Percentiles rank a stretch among this genome's conserved stretches.
These are phyloP conservation scores for Cosmia pyralina DNA, from an alignment of 2,888 invertebrate species.

Conservation along the genomic window DNA sequence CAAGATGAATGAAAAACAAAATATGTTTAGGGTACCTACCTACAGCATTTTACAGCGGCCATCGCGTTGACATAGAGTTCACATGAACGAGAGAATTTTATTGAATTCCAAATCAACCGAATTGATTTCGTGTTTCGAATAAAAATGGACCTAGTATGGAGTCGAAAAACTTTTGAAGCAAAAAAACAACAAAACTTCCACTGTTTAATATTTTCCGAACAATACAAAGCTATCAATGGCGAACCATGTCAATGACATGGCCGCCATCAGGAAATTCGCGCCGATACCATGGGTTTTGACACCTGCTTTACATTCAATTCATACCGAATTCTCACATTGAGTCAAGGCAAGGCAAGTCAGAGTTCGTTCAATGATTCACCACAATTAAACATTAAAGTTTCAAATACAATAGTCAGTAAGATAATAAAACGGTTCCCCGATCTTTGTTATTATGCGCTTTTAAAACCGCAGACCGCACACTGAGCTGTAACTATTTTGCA, in stretches of 20 bases:
- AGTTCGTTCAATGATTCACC: conserved; percentile 68
- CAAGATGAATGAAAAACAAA: conserved; percentile 10
- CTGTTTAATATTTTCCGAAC: conserved; percentile 22
- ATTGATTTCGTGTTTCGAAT: conserved; percentile 7
- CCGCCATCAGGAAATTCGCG: conserved; percentile 64
- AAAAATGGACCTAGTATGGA: neutral
- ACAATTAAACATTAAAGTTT: conserved; percentile 60
- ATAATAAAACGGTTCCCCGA: conserved; percentile 52
- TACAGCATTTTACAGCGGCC: neutral
- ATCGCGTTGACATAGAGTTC: neutral
- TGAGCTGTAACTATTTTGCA: conserved; percentile 3
- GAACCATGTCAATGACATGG: conserved; percentile 62
- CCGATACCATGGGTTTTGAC: conserved; percentile 64
- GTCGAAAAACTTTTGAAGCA: neutral
- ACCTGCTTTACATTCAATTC: conserved; percentile 66
- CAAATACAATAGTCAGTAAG: conserved; percentile 73
- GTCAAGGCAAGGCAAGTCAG: conserved; percentile 65
- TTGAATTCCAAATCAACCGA: conserved; percentile 1
- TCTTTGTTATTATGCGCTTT: conserved; percentile 40
- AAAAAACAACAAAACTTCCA: conserved; percentile 2
- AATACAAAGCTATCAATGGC: conserved; percentile 36
- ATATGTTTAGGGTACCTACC: neutral
- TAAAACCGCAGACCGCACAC: conserved; percentile 61
- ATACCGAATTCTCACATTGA: conserved; percentile 59
- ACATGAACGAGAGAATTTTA: conserved; percentile 13